Evolutionary conservation across 1,140 invertebrate species (phyloP).

Genomic region (Caenorhabditis tropicalis): DNA sequence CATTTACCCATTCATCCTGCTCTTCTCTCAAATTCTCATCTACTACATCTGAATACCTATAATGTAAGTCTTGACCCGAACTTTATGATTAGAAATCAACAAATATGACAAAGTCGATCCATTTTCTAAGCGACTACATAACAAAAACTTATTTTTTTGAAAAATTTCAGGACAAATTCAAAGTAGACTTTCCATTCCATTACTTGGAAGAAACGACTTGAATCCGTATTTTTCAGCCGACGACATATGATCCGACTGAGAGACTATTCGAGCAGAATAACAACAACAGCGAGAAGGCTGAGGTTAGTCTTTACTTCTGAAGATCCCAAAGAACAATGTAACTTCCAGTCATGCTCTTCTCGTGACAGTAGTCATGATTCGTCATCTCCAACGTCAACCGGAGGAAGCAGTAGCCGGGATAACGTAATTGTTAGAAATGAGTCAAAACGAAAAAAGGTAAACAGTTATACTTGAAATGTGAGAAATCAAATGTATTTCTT

Average conservation of each 20-base stretch:
- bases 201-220: too few species aligned
- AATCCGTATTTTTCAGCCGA: constrained; percentile 20
- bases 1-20: constrained; percentile 26
- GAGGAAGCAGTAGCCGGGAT: constrained; percentile 13
- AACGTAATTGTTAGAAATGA: constrained; percentile 20
- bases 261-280: constrained; percentile 14
- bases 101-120: too few species aligned
- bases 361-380: constrained; percentile 33
- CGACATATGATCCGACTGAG: neutral
- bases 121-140: too few species aligned
- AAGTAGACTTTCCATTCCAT: too few species aligned
- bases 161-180: too few species aligned
- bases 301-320: neutral
- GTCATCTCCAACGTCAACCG: neutral
- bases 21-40: constrained; percentile 1
- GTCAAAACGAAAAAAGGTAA: constrained; percentile 19
- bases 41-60: constrained; percentile 13
- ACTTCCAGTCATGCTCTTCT: constrained; percentile 14
- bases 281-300: constrained; percentile 16
- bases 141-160: neutral
- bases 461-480: too few species aligned
- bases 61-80: neutral
- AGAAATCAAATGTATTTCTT: neutral
- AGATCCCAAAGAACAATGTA: neutral
- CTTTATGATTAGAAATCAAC: too few species aligned